Evolutionary conservation across 1,140 invertebrate species (phyloP).

Genomic region (Bombus fervidus): DNA sequence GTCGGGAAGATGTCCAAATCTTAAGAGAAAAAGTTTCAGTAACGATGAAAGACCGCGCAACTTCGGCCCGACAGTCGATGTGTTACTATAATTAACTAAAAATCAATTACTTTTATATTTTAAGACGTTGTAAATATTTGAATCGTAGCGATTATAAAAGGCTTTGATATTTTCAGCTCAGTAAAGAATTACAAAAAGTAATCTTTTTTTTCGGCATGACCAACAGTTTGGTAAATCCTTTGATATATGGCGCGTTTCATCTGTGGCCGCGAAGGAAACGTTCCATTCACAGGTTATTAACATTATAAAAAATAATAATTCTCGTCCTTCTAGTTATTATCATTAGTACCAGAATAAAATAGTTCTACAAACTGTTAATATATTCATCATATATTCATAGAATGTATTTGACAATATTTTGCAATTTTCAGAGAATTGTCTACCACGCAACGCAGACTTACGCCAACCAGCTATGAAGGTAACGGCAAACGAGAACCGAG

Average conservation of each 20-base stretch:
- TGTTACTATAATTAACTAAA: background rate
- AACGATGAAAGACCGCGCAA: too few relatives aligned
- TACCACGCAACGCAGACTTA: constrained; percentile 52
- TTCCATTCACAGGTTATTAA: constrained; percentile 48
- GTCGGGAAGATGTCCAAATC: too few relatives aligned
- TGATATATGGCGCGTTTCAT: constrained; percentile 95
- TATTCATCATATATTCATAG: too few relatives aligned
- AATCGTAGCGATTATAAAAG: background rate
- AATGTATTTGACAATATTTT: background rate
- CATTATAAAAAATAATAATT: too few relatives aligned
- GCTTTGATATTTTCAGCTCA: constrained; percentile 77
- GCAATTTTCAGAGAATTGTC: constrained; percentile 59
- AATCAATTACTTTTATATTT: background rate
- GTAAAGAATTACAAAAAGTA: constrained; percentile 86
- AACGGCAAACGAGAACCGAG: constrained; percentile 14
- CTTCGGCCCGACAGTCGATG: too few relatives aligned
- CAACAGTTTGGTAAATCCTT: constrained; percentile 92
- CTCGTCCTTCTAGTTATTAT: too few relatives aligned
- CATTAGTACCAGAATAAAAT: background rate
- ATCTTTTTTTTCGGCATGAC: constrained; percentile 93
- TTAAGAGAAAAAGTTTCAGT: too few relatives aligned
- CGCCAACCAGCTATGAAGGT: background rate
- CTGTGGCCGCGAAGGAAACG: constrained; percentile 83
- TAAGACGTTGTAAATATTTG: background rate
- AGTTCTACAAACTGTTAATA: too few relatives aligned